Conservation (phyloP, 2,797 vertebrate genomes). For the Furcifer pardalis region DNA sequence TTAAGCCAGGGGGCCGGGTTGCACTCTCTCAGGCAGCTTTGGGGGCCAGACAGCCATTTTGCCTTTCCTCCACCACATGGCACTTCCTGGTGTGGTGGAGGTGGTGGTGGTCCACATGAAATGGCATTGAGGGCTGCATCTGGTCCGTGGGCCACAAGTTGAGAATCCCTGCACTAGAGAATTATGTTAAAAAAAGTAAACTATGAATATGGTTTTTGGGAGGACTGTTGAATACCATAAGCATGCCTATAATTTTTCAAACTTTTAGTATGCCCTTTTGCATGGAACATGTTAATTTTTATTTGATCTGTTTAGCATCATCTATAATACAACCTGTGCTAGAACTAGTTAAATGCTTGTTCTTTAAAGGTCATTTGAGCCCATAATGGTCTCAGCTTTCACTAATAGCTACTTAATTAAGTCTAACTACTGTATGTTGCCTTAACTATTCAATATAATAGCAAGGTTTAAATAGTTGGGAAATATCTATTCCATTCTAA, state of each 20-base stretch:
- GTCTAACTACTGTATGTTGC: not conserved
- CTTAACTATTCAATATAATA: not conserved
- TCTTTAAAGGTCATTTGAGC: not conserved
- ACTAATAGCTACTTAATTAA: not conserved
- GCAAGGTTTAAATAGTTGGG: not conserved
- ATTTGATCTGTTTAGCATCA: not conserved
- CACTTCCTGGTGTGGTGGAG: no score
- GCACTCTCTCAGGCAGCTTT: no score
- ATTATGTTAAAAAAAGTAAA: not conserved
- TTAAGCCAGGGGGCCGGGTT: no score
- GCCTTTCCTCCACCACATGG: no score
- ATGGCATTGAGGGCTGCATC: no score
- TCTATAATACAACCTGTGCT: not conserved
- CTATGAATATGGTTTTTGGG: not conserved
- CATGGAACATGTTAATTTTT: not conserved
- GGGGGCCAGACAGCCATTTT: no score
- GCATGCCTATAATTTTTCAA: not conserved
- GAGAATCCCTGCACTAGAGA: no score
- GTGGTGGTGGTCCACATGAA: no score
- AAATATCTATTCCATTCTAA: not conserved
- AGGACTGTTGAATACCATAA: not conserved
- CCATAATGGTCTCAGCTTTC: not conserved
- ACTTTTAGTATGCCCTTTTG: not conserved
- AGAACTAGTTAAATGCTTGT: not conserved
- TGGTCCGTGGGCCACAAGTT: no score